Evolutionary conservation across 30 jellyfish, hydroid and myxozoan species (phyloP).

Genomic region (Aurelia sp.): DNA sequence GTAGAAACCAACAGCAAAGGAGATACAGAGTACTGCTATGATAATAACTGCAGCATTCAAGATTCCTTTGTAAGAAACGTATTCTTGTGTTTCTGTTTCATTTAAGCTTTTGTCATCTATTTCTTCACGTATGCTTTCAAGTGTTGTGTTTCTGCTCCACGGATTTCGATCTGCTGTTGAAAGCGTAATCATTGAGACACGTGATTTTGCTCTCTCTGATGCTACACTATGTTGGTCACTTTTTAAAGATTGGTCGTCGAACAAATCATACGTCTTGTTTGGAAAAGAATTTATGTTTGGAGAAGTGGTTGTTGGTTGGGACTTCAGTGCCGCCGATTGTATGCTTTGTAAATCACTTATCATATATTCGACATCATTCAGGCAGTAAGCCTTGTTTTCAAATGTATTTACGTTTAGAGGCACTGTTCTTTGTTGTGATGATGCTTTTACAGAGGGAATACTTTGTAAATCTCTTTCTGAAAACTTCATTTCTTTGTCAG

Average conservation of each 20-base stretch:
- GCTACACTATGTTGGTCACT: neutral
- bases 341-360: no score
- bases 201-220: conserved; percentile 9
- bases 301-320: no score
- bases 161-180: neutral
- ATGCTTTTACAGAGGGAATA: no score
- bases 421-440: no score
- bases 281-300: no score
- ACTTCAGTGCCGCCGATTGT: no score
- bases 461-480: no score
- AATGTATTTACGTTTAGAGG: neutral
- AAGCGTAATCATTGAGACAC: neutral
- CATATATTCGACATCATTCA: no score
- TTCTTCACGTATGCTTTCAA: conserved; percentile 46
- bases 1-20: conserved; percentile 42
- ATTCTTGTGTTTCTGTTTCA: neutral
- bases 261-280: no score
- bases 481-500: no score
- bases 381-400: neutral
- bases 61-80: conserved; percentile 4
- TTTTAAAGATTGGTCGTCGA: neutral
- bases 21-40: conserved; percentile 28
- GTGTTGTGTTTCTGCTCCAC: neutral
- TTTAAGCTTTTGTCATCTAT: neutral
- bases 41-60: conserved; percentile 4